Base-by-base conservation (phyloP, 2,113 vertebrate genomes). In the Phaethon lepturus region DNA sequence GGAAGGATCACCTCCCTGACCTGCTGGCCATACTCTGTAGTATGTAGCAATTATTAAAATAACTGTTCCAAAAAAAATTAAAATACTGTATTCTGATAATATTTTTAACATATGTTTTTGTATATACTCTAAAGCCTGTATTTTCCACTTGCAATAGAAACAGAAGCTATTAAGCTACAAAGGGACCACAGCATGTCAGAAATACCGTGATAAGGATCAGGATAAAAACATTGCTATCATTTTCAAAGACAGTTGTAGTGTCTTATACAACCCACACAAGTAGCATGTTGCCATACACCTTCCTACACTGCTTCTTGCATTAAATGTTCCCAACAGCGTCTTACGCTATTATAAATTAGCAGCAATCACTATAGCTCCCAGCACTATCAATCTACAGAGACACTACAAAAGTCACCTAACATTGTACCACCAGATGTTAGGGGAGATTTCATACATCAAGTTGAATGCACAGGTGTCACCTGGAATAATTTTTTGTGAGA, bases 341-440 rank as follows among this genome's bases (percentile, higher is more conserved):
- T 97, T 86, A 80, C 29, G 24, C 64, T 88, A 20, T 76, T 91
- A 86, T 68, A 96, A 97, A 96, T 97, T 84, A 97, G 88, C 90
- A 94, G 89, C 78, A 95, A 88, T 66, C 90, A 72, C 91, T 93
- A 72, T 88, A 95, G 93, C 95, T 98, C 93, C 95, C 75, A 97
- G 95, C 92, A 69, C 89, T 85, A 90, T 94, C 74, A 89, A 76
- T 79, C 93, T 96, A 86, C 33, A 93, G 95, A 95, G 95, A 95
- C 73, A 78, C 78, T 95, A 79, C 42, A 88, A 86, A 97, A 95
- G 88, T 94, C 86, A 96, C 87, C 87, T 93, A 92, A 96, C 45
- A 35, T 23, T 44, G 52, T 79, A 79, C 87, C 55, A 84, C 23
- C 88, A 95, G 82, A 92, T 96, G 75, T 80, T 91, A 86, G 73